These are phyloP conservation scores for Trichopria drosophilae DNA, from an alignment of 2,888 invertebrate species.

Conservation along the genomic window DNA sequence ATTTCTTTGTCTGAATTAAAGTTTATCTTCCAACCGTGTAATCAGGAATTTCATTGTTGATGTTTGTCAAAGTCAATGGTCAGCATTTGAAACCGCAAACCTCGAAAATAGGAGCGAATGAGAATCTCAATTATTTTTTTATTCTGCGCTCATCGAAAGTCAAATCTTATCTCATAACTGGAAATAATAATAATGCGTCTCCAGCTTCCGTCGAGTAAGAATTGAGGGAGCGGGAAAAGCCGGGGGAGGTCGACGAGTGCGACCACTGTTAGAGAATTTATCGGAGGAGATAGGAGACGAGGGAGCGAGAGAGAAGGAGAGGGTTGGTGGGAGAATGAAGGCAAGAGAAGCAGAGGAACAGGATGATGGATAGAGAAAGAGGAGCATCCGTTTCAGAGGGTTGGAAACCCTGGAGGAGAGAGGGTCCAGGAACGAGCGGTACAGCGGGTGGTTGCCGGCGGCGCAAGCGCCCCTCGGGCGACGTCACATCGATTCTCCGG, in stretches of 20 bases:
- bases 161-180: no score
- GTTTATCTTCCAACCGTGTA: no score
- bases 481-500: conserved; percentile 59
- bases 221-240: conserved; percentile 12
- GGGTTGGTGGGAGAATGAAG: background rate
- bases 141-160: no score
- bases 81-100: no score
- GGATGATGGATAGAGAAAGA: conserved; percentile 51
- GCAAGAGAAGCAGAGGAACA: conserved; percentile 33
- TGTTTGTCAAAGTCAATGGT: no score
- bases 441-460: conserved; percentile 50
- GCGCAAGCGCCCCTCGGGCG: conserved; percentile 59
- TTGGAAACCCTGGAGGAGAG: conserved; percentile 16
- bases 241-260: conserved; percentile 9
- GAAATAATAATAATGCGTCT: no score
- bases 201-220: no score
- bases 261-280: conserved; percentile 15
- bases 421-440: conserved; percentile 30
- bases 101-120: no score
- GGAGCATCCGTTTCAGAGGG: conserved; percentile 18
- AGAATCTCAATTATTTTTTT: no score
- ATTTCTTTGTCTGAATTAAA: no score
- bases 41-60: no score
- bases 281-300: conserved; percentile 5
- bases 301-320: background rate